These are phyloP conservation scores for Chymomyza amoena DNA, from an alignment of 2,888 invertebrate species.

Conservation along the genomic window DNA sequence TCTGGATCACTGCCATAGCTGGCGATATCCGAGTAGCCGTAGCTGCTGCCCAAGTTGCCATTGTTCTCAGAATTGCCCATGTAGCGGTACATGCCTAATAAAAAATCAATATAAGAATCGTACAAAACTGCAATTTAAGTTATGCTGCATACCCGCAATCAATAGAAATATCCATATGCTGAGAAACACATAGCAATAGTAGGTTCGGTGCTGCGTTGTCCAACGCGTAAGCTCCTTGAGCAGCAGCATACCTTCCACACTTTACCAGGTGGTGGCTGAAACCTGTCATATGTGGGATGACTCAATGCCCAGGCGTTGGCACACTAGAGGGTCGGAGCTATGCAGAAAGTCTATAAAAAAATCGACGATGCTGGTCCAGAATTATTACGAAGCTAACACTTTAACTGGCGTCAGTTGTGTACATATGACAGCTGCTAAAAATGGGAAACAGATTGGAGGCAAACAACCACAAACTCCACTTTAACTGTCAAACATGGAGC, in stretches of 20 bases:
- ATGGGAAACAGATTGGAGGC: neutral
- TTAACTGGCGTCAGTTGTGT: neutral
- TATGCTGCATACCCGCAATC: constrained; percentile 82
- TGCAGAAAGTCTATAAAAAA: neutral
- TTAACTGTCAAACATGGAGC: constrained; percentile 58
- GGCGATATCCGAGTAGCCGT: constrained; percentile 35
- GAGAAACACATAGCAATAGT: constrained; percentile 90
- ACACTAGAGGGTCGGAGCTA: constrained; percentile 16
- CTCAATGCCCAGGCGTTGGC: neutral
- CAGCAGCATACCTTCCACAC: constrained; percentile 69
- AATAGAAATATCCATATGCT: constrained; percentile 90
- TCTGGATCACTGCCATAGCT: constrained; percentile 20
- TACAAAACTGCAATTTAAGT: neutral
- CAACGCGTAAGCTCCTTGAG: constrained; percentile 81
- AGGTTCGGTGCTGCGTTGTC: constrained; percentile 86
- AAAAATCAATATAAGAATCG: constrained; percentile 47
- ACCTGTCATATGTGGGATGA: constrained; percentile 10
- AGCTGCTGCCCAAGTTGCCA: constrained; percentile 31
- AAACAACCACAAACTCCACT: neutral
- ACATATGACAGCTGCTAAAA: constrained; percentile 11
- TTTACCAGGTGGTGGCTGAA: neutral
- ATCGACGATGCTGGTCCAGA: neutral
- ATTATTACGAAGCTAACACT: neutral
- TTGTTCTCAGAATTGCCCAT: constrained; percentile 80
- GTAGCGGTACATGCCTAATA: constrained; percentile 88